Base-by-base conservation (phyloP, 2,888 invertebrate species). In the Apoda limacodes region DNA sequence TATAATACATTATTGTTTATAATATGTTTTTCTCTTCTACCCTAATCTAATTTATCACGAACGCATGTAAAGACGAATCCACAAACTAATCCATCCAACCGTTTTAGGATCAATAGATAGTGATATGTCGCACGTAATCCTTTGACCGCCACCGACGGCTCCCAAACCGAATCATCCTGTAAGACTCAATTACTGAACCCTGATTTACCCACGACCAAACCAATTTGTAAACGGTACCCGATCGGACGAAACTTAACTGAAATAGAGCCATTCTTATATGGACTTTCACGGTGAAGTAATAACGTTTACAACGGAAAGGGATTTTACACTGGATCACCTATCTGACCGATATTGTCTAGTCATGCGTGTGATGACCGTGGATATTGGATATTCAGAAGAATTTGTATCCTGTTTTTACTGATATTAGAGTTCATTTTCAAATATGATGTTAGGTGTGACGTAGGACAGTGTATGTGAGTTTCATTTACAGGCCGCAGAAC, bases 131-230 rank as follows among this genome's bases (percentile, higher is more conserved):
- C 51, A 50, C 47, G 33, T 76, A 76, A 78, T 78, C 76, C 80
- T 72, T 75, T 71, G 71, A 69, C 71, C 71, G 56, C 55, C 48
- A 55, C 55, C 56, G 53, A 48, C 55, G 51, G 43, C 42, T 45
- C 43, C 43, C 63, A 55, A 63, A 65, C 72, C 72, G 60, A 76
- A 75, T 68, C 65, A 71, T 67, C 69, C 72, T 66, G 63, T 78
- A 76, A 76, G 71, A 78, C 78, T 78, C 78, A 76, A 80, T 78
- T 78, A 80, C 80, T 60, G 68, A 60, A 71, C 75, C 75, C 78
- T 66, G 76, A 75, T 72, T 70, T 66, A 71, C 67, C 74, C 75
- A 61, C 68, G 67, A 71, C 72, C 72, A 61, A 76, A 69, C 75
- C 78, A 76, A 80, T 80, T 78, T 78, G 78, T 76, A 72, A 69